These are phyloP conservation scores for Junonia oenone DNA, from an alignment of 2,888 invertebrate species.

Conservation along the genomic window DNA sequence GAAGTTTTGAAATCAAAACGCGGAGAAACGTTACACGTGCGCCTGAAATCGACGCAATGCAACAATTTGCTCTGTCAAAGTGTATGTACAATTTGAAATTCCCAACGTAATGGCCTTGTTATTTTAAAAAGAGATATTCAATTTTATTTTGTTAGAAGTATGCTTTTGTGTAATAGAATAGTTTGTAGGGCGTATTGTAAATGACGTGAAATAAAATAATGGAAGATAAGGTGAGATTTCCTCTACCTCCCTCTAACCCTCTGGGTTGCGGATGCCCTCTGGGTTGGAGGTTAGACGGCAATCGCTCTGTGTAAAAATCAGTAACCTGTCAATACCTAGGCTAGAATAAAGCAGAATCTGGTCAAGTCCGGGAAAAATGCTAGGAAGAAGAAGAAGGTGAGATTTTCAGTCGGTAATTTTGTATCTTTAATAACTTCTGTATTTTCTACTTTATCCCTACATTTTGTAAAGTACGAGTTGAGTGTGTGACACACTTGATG, in stretches of 20 bases:
- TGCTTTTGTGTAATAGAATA: background rate
- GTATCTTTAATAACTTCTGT: background rate
- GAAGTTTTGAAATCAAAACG: background rate
- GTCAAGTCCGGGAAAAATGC: too few species aligned
- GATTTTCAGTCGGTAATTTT: too few species aligned
- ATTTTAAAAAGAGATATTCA: background rate
- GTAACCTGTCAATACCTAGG: too few species aligned
- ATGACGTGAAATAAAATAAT: background rate
- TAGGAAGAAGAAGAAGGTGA: too few species aligned
- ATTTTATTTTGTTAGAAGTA: background rate
- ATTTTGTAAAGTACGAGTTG: background rate
- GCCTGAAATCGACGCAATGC: background rate
- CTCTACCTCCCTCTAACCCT: too few species aligned
- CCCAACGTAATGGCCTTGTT: background rate
- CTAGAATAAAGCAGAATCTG: too few species aligned
- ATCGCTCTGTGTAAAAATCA: too few species aligned
- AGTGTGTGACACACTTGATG: background rate
- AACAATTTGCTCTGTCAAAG: background rate
- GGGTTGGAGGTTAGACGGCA: too few species aligned
- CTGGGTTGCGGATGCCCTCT: too few species aligned
- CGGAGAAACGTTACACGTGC: constrained; percentile 1
- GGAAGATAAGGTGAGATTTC: too few species aligned
- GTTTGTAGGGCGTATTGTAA: background rate
- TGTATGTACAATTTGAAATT: background rate
- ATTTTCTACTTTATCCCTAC: background rate